These are phyloP conservation scores for Clusia tigrina DNA, from an alignment of 2,888 invertebrate species.

Conservation along the genomic window DNA sequence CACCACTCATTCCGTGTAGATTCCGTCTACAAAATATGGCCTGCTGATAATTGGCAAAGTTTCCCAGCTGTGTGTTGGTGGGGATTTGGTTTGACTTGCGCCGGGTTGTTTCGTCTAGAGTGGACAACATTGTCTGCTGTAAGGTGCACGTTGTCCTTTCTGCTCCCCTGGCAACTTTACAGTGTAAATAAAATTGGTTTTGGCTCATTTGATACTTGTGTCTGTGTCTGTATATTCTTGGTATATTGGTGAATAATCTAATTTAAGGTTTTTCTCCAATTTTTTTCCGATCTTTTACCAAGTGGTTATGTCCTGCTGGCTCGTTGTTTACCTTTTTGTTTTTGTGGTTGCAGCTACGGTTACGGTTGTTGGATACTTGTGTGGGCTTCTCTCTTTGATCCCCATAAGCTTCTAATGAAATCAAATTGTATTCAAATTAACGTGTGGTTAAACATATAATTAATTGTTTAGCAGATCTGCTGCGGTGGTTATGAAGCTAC, in stretches of 20 bases:
- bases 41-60: conserved; percentile 22
- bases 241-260: not conserved
- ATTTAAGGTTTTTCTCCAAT: not conserved
- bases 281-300: not conserved
- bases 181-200: too few relatives aligned
- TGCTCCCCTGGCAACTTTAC: too few relatives aligned
- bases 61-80: not conserved
- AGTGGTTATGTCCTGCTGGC: conserved; percentile 27
- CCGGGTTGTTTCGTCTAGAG: too few relatives aligned
- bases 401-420: conserved; percentile 17
- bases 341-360: not conserved
- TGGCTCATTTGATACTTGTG: too few relatives aligned
- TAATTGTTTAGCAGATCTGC: conserved; percentile 13
- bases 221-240: not conserved
- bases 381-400: conserved; percentile 12
- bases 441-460: conserved; percentile 18
- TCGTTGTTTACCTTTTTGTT: not conserved
- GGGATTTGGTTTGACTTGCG: too few relatives aligned
- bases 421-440: conserved; percentile 17
- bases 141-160: too few relatives aligned
- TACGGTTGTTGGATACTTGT: not conserved
- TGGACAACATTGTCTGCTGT: too few relatives aligned
- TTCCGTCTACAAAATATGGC: conserved; percentile 6
- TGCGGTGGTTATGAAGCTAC: not conserved
- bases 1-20: too few relatives aligned